Evolutionary conservation across 1,140 invertebrate genomes (phyloP).

Genomic region (Aphis gossypii): DNA sequence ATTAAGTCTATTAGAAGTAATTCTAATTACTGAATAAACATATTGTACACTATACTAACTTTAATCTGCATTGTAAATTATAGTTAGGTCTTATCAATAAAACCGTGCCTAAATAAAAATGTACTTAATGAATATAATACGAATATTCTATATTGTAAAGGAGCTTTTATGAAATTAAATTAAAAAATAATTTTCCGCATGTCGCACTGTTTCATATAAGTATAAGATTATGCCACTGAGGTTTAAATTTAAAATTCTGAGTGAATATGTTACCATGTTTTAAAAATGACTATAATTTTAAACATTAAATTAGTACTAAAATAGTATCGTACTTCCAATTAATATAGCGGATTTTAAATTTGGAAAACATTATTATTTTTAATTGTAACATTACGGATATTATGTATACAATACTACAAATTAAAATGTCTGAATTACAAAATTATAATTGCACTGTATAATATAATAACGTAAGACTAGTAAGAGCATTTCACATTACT

Average conservation of each 20-base stretch:
- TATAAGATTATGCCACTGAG: not conserved
- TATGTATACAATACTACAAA: not conserved
- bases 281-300: not conserved
- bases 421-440: conserved; percentile 1
- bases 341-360: not conserved
- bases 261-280: not conserved
- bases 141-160: not conserved
- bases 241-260: not conserved
- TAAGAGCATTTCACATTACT: not conserved
- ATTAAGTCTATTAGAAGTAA: not conserved
- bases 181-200: not conserved
- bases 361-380: not conserved
- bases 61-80: not conserved
- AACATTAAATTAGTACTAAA: not conserved
- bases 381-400: not conserved
- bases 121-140: not conserved
- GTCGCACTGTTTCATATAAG: not conserved
- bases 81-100: not conserved
- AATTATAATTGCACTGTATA: not conserved
- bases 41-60: not conserved
- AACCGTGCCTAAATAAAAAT: not conserved
- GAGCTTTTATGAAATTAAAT: not conserved
- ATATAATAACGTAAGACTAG: not conserved
- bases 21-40: not conserved
- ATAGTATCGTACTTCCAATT: not conserved